Base-by-base conservation (phyloP, 2,888 invertebrate species). In the Osedax frankpressi region DNA sequence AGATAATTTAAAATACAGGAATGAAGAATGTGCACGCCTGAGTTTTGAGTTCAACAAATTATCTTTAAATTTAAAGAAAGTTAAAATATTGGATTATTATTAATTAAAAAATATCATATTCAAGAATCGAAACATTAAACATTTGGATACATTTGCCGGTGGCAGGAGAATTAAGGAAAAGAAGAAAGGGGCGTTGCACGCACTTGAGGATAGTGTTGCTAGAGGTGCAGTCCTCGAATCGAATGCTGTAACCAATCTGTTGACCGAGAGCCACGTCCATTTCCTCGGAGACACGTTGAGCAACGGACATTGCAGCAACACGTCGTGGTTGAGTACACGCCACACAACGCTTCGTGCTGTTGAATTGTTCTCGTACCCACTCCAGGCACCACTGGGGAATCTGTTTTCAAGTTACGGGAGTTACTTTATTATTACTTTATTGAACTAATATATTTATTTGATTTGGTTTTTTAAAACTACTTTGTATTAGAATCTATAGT, bases 251-350 rank as follows among this genome's bases (percentile, higher is more conserved):
- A 75, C 94, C 94, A 27, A 94, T 94, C 86, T 94, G 92, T 81
- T 92, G 90, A 0, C 90, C 90, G 3, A 99, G 85, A 3, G 89
- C 90, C 0, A 97, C 96, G 84, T 98, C 98, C 97, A 99, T 96
- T 86, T 99, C 98, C 82, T 99, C 97, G 0, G 97, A 94, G 0
- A 98, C 98, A 84, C 98, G 88, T 82, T 97, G 95, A 0, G 98
- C 97, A 0, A 99, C 98, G 0, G 94, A 94, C 97, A 99, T 99
- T 3, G 98, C 98, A 0, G 98, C 98, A 73, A 99, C 98, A 87
- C 98, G 87, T 78, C 97, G 89, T 0, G 94, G 96, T 83, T 95
- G 95, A 0, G 98, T 98, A 84, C 97, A 98, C 3, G 95, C 94
- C 0, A 97, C 96, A 2, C 89, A 91, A 82, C 90, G 90, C 77